Evolutionary conservation across 2,797 vertebrate species (phyloP), one percentile per base, ranked within the genome.

Genomic region (Artibeus lituratus): DNA sequence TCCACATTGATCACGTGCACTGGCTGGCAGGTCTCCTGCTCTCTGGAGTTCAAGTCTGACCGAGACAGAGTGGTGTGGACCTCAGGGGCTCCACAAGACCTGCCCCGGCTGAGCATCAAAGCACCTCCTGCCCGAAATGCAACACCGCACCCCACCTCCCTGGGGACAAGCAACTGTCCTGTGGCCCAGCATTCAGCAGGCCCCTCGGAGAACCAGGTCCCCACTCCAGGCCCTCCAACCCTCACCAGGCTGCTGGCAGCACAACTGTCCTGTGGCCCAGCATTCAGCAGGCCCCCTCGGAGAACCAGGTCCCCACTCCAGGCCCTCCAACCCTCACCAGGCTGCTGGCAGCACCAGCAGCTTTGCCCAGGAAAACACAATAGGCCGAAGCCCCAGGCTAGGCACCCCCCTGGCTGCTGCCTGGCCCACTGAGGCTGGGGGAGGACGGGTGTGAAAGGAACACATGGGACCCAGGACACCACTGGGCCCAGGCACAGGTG

Each of bases 1-100:
- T 99, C 99, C 98, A 99, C 99, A 2, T 99, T 99, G 98, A 99
- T 99, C 91, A 99, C 99, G 0, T 99, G 99, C 1, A 99, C 99
- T 0, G 99, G 99, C 98, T 99, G 99, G 77, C 99, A 99, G 0
- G 99, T 99, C 98, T 99, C 99, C 98, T 99, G 99, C 95, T 99
- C 99, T 96, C 99, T 98, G 37, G 99, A 99, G 96, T 99, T 99
- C 96, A 99, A 98, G 98, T 99, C 99, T 99, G 94, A 47, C 81
- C 19, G 6, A 19, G 89, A 97, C 93, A 85, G 90, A 65, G 94
- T 21, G 80, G 97, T 14, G 93, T 0, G 4, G 10, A 39, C 5
- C 29, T 76, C 5, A 57, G 8, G 8, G 37, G 49, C 32, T 18
- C 74, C 7, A 11, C 29, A 19, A 8, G 12, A 8, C 3, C 55